Evolutionary conservation across 1,140 invertebrate genomes (phyloP).

Genomic region (Aphis craccivora): DNA sequence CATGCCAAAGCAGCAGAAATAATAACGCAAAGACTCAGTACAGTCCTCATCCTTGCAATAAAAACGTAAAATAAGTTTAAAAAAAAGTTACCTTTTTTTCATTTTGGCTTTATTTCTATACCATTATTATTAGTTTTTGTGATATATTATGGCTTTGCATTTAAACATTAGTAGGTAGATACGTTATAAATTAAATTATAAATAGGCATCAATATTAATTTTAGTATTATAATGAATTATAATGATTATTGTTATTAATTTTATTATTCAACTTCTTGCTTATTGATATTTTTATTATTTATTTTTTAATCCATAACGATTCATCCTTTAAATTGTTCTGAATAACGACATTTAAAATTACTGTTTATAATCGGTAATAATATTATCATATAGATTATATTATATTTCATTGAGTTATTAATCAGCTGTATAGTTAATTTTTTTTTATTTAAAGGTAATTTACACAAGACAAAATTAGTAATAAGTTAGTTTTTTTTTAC

Average conservation of each 20-base stretch:
- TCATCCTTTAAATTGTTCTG: background rate
- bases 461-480: background rate
- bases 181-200: background rate
- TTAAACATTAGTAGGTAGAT: no score
- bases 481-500: background rate
- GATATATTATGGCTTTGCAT: background rate
- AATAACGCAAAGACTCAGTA: background rate
- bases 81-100: background rate
- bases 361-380: background rate
- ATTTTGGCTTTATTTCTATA: background rate
- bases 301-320: background rate
- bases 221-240: background rate
- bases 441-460: background rate
- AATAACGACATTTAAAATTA: background rate
- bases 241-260: background rate
- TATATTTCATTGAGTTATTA: background rate
- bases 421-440: no score
- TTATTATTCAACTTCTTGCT: background rate
- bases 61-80: background rate
- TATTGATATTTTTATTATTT: no score
- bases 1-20: background rate
- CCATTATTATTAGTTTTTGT: background rate
- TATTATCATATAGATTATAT: background rate
- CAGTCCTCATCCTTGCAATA: background rate
- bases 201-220: no score